phyloP scores from a whole-genome alignment of 2,888 invertebrate genomes.

The Drosophila dives region DNA sequence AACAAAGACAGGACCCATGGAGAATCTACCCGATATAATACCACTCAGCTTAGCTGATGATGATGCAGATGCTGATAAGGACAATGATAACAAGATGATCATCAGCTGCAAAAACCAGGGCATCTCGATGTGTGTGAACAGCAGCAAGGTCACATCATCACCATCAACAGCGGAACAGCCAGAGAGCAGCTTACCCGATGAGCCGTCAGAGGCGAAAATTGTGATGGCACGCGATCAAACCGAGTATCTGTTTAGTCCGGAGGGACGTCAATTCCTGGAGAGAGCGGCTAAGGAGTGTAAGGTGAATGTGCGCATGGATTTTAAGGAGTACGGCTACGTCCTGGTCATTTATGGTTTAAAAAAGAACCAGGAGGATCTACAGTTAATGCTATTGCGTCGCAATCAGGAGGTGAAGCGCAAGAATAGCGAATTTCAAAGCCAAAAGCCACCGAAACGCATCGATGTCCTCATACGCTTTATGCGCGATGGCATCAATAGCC shows the following conservation, averaged over 20 bases:
- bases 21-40: constrained; percentile 81
- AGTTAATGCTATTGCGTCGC: constrained; percentile 85
- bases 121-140: constrained; percentile 1
- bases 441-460: constrained; percentile 80
- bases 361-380: constrained; percentile 86
- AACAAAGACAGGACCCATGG: constrained; percentile 62
- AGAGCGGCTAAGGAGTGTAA: constrained; percentile 82
- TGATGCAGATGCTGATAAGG: constrained; percentile 14
- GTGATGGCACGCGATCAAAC: constrained; percentile 86
- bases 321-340: constrained; percentile 85
- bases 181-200: constrained; percentile 49
- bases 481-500: constrained; percentile 76
- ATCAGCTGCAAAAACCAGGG: constrained; percentile 6
- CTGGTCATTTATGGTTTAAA: constrained; percentile 86
- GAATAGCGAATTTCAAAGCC: constrained; percentile 61
- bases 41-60: constrained; percentile 47
- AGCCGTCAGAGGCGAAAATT: constrained; percentile 85
- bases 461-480: constrained; percentile 82
- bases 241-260: constrained; percentile 85
- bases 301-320: constrained; percentile 80
- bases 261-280: constrained; percentile 86
- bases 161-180: constrained; percentile 36
- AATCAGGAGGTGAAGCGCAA: constrained; percentile 74
- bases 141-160: constrained; percentile 64
- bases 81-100: constrained; percentile 18